phyloP scores from a whole-genome alignment of 2,797 vertebrate species.

The Pygocentrus nattereri region DNA sequence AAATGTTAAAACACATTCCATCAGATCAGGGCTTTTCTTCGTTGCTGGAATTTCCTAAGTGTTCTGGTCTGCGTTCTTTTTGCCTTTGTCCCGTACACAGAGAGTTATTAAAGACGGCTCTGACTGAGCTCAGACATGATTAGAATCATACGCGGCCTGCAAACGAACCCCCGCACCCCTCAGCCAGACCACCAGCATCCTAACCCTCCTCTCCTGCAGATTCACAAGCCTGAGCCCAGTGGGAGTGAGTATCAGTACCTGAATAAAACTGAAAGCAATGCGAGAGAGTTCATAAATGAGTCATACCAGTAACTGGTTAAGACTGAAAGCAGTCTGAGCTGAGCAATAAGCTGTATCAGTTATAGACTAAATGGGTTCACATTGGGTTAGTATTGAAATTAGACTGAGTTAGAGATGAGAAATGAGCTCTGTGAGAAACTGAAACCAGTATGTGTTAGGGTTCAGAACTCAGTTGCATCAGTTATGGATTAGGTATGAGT shows the following conservation, averaged over 20 bases:
- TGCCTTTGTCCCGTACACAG: slow-evolving; percentile 62
- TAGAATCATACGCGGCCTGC: slow-evolving; percentile 63
- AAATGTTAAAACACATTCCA: slow-evolving; percentile 61
- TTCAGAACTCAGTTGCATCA: background rate
- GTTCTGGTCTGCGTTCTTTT: slow-evolving; percentile 77
- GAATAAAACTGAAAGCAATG: slow-evolving; percentile 1
- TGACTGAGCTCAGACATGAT: slow-evolving; percentile 66
- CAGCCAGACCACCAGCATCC: slow-evolving; percentile 57
- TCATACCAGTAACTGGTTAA: background rate
- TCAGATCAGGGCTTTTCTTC: slow-evolving; percentile 52
- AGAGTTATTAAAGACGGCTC: slow-evolving; percentile 66
- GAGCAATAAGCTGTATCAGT: background rate
- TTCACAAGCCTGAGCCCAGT: slow-evolving; percentile 28
- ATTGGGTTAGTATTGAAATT: too few relatives aligned
- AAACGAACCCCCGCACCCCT: slow-evolving; percentile 55
- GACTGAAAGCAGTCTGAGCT: background rate
- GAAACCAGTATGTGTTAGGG: background rate
- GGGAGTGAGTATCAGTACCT: background rate
- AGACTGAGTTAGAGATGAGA: too few relatives aligned
- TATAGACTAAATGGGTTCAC: too few relatives aligned
- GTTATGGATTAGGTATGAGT: too few relatives aligned
- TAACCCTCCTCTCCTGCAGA: slow-evolving; percentile 24
- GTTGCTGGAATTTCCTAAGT: slow-evolving; percentile 71
- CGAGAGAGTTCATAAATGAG: background rate
- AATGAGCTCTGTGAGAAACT: too few relatives aligned